These are phyloP conservation scores for Drosophila emarginata DNA, from an alignment of 2,888 invertebrate species.

Conservation along the genomic window DNA sequence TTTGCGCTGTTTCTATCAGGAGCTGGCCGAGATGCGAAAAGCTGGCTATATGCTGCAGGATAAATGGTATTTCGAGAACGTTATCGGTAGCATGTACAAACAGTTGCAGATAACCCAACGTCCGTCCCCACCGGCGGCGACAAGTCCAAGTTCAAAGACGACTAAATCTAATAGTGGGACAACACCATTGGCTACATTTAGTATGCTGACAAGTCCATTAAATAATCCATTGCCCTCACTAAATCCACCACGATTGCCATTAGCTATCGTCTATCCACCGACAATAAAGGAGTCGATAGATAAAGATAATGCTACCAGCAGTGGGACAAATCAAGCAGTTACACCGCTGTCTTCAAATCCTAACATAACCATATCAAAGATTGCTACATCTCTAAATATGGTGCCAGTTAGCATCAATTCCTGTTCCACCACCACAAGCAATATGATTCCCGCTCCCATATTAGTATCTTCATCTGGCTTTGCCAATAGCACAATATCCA, in stretches of 20 bases:
- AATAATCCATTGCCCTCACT: not conserved
- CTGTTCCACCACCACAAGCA: not conserved
- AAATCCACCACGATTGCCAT: conserved; percentile 16
- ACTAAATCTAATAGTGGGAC: not conserved
- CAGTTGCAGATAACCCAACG: not conserved
- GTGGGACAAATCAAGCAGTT: not conserved
- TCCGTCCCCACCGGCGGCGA: not conserved
- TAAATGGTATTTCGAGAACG: conserved; percentile 78
- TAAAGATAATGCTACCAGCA: not conserved
- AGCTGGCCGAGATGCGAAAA: conserved; percentile 67
- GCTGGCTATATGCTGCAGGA: conserved; percentile 73
- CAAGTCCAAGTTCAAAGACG: not conserved
- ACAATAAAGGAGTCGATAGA: not conserved
- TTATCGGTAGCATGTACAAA: conserved; percentile 61
- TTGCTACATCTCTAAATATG: not conserved
- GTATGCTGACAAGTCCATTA: not conserved
- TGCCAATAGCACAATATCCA: not conserved
- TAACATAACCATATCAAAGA: not conserved
- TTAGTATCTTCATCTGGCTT: not conserved
- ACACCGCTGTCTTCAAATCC: not conserved
- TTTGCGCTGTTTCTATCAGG: conserved; percentile 72
- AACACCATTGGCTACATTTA: not conserved
- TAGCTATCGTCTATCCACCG: conserved; percentile 56
- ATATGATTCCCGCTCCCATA: not conserved
- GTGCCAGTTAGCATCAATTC: not conserved